Evolutionary conservation across 92 coral and sea anemone genomes (phyloP), one percentile per base, ranked within the genome.

Genomic region (Blastomussa wellsi): DNA sequence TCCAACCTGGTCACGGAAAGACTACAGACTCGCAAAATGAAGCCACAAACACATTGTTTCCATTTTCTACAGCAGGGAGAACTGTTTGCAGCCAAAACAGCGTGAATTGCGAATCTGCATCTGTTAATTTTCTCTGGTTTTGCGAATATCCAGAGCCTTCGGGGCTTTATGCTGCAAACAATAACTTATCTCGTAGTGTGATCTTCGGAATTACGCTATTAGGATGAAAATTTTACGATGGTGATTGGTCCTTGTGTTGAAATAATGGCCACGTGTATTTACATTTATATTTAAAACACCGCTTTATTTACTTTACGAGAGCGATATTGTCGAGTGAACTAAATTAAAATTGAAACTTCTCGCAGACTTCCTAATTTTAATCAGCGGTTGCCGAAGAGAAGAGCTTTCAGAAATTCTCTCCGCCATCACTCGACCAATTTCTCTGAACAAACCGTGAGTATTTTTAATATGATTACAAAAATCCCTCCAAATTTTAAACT

Each of bases 291-390:
- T 77, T 78, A 64, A 88, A 86, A 88, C 68, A 77, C 80, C 84
- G 91, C 92, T 84, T 83, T 82, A 89, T 89, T 89, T 84, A 81
- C 81, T 55, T 60, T 52, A 66, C 28, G 84, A 47, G 49, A 80
- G 66, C 47, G 84, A 67, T 80, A 80, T 80, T 67, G 77, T 52
- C 78, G 37, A 49, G 68, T n/a, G 69, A 82, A 82, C 78, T 69
- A 82, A 70, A 82, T 82, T 82, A 82, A 82, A 82, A 51, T 82
- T 82, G 86, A 82, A 82, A 71, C 78, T 82, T 29, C 57, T 70
- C 52, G 9, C 86, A 24, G 69, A 51, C 31, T 22, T 49, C 71
- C 52, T 36, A 82, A 82, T 71, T 70, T 71, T 37, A 71, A 70
- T 55, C 51, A 71, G n/a, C 38, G 69, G 55, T 47, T 7, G 49